Percentiles rank a stretch among this genome's conserved stretches.
phyloP scores from a whole-genome alignment of 2,113 vertebrate genomes.

The Coracopsis vasa region DNA sequence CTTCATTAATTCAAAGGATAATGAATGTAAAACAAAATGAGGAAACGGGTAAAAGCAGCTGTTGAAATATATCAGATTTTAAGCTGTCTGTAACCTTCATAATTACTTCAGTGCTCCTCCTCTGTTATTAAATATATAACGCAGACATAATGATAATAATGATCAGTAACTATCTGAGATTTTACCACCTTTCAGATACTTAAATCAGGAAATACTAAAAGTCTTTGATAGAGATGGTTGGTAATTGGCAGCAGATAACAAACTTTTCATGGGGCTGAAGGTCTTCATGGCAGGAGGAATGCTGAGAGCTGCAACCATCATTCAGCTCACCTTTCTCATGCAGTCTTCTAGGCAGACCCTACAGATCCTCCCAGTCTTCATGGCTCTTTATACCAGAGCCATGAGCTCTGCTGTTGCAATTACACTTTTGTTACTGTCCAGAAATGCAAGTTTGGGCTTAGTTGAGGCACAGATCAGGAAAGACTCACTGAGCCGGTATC shows the following conservation, averaged over 20 bases:
- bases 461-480: not conserved
- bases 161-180: not conserved
- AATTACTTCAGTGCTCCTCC: not conserved
- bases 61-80: not conserved
- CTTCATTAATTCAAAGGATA: not conserved
- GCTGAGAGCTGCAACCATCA: not conserved
- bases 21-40: not conserved
- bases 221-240: not conserved
- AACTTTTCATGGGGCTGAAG: not conserved
- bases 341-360: not conserved
- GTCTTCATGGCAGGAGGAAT: not conserved
- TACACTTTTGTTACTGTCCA: not conserved
- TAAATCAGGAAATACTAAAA: not conserved
- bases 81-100: not conserved
- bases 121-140: not conserved
- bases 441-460: not conserved
- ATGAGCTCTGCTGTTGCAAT: not conserved
- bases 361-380: not conserved
- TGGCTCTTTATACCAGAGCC: not conserved
- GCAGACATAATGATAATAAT: not conserved
- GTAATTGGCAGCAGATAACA: not conserved
- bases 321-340: not conserved
- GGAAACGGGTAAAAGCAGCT: not conserved
- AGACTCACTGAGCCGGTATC: not conserved
- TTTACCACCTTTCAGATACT: not conserved